Base-by-base conservation (phyloP, 2,113 vertebrate genomes). In the Passer montanus region DNA sequence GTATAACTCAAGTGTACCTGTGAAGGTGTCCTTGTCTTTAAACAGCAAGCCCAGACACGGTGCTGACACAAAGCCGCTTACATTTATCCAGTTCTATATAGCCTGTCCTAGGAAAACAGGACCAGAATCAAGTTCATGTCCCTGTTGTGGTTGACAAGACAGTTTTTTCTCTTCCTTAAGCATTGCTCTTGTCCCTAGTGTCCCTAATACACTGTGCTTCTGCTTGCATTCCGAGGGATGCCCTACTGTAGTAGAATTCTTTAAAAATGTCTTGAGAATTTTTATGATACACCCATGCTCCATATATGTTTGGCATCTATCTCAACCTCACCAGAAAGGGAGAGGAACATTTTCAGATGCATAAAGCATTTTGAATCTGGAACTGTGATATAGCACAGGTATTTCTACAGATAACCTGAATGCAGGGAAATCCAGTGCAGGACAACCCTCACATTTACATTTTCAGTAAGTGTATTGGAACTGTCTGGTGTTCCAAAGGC, bases 301-400 rank as follows among this genome's bases (percentile, higher is more conserved):
- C 0, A 50, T 50, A 30, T 26, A 19, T 0, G 1, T 64, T 91
- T 90, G 10, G 27, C 3, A 47, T 12, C 53, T 66, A 3, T 44
- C 10, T 88, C n/a, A 69, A 6, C 12, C 53, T 79, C 49, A 79
- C 7, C 5, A 83, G 62, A 46, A 72, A 60, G 23, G 33, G 14
- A 4, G 60, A 69, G 22, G 18, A 49, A 84, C 7, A 67, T 74
- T 82, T 9, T 35, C 75, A 76, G 22, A 30, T 68, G 10, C 15
- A 33, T 11, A 63, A 35, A 77, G 39, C 8, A 9, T 27, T 15
- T 31, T 47, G 39, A 81, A 50, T 66, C 33, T 50, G 22, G 13
- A 53, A n/a, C 9, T 13, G 22, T 58, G 27, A 39, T 70, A 20
- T 6, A 81, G 18, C 0, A 0, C 18, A 17, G 7, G 11, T 62